These are phyloP conservation scores for Myrmecobius fasciatus DNA, from an alignment of 2,113 vertebrate species.

Conservation along the genomic window DNA sequence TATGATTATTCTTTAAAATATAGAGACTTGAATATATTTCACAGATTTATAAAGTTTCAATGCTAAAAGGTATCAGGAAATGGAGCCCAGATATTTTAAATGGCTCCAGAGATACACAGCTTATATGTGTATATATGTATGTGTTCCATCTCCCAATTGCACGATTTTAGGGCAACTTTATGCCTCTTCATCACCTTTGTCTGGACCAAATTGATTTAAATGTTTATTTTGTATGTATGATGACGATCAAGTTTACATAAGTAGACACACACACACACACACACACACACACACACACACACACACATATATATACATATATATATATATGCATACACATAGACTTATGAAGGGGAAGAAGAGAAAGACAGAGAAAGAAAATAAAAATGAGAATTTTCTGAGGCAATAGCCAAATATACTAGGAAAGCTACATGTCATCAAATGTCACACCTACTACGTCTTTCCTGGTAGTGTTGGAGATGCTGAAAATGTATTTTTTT, in stretches of 20 bases:
- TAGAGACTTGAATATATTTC: not conserved
- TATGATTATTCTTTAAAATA: not conserved
- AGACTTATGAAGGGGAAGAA: not conserved
- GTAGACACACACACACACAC: not conserved
- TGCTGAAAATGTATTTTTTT: not conserved
- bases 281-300: not conserved
- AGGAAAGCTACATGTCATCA: not conserved
- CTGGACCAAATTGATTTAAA: not conserved
- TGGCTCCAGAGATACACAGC: not conserved
- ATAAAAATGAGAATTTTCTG: slow-evolving; percentile 6
- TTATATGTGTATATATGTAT: not conserved
- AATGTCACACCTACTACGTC: not conserved
- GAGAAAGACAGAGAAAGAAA: not conserved
- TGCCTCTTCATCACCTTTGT: not conserved
- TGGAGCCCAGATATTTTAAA: not conserved
- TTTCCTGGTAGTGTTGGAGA: not conserved
- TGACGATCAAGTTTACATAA: not conserved
- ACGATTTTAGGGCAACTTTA: not conserved
- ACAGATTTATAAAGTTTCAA: not conserved
- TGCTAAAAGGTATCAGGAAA: not conserved
- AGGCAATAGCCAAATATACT: not conserved
- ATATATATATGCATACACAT: not conserved
- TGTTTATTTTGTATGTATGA: not conserved
- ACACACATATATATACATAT: not conserved
- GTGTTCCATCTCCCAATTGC: not conserved